Percentiles rank a stretch among this genome's conserved stretches.
These are phyloP conservation scores for Zosterops japonicus DNA, from an alignment of 2,113 vertebrate species.

Conservation along the genomic window DNA sequence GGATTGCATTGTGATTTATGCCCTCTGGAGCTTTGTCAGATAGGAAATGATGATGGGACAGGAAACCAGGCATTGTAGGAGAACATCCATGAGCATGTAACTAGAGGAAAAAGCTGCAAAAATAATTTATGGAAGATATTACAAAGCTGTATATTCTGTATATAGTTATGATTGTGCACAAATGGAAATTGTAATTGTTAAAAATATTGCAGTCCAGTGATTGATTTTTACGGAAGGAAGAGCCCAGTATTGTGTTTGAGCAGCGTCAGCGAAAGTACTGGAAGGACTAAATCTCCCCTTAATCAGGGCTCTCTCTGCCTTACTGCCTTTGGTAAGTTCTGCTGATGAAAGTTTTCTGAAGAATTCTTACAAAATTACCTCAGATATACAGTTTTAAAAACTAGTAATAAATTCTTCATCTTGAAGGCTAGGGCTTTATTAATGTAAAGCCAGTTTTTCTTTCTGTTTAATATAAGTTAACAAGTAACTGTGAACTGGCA, in stretches of 20 bases:
- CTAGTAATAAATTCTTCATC: background rate
- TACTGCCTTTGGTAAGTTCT: background rate
- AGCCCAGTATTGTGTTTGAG: background rate
- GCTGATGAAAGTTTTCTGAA: background rate
- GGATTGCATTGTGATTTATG: slow-evolving; percentile 12
- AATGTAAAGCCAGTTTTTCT: background rate
- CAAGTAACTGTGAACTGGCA: background rate
- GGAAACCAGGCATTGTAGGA: slow-evolving; percentile 63
- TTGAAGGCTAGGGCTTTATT: background rate
- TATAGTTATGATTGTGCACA: slow-evolving; percentile 17
- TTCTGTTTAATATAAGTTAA: background rate
- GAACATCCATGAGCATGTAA: slow-evolving; percentile 24
- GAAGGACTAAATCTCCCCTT: background rate
- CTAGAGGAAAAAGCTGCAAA: slow-evolving; percentile 47
- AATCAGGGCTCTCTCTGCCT: background rate
- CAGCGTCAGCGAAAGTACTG: background rate
- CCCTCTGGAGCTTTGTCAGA: slow-evolving; percentile 13
- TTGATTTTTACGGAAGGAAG: background rate
- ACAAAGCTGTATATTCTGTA: background rate
- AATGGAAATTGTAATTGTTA: slow-evolving; percentile 48
- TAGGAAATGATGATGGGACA: slow-evolving; percentile 54
- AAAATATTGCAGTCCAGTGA: slow-evolving; percentile 43
- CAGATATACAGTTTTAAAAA: background rate
- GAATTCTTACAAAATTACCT: background rate
- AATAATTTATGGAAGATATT: slow-evolving; percentile 27